Conservation (phyloP, 1,140 invertebrate species). For the Drosophila asahinai region DNA sequence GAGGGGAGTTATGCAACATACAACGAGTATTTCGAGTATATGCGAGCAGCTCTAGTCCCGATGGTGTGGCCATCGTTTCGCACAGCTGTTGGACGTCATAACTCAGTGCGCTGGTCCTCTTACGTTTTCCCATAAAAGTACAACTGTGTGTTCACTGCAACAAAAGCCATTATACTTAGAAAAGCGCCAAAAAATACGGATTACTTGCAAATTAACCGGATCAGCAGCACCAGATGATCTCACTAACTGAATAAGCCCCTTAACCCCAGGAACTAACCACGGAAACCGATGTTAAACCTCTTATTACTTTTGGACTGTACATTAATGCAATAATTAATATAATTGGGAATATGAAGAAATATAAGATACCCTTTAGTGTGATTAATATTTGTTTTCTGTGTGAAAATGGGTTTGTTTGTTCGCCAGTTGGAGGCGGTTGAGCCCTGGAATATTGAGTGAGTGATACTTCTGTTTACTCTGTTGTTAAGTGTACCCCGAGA, state of each 20-base stretch:
- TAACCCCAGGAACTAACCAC: too few species aligned
- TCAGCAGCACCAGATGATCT: neutral
- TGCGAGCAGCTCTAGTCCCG: constrained; percentile 23
- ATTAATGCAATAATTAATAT: neutral
- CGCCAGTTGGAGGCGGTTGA: constrained; percentile 8
- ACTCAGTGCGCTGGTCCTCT: constrained; percentile 60
- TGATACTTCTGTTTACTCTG: constrained; percentile 46
- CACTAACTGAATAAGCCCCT: neutral
- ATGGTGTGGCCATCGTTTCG: constrained; percentile 56
- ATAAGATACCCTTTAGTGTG: too few species aligned
- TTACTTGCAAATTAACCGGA: neutral
- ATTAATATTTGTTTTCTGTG: constrained; percentile 18
- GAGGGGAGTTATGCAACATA: constrained; percentile 60
- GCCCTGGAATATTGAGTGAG: constrained; percentile 26
- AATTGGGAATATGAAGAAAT: neutral
- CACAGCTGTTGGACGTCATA: constrained; percentile 77
- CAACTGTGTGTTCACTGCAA: constrained; percentile 21
- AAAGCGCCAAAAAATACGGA: too few species aligned
- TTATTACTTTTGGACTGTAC: neutral
- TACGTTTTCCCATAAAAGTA: constrained; percentile 41
- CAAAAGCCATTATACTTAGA: neutral
- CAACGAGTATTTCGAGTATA: constrained; percentile 39
- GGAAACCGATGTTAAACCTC: too few species aligned
- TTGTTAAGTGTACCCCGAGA: constrained; percentile 40
- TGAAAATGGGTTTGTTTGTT: neutral